Evolutionary conservation across 2,113 vertebrate species (phyloP).

Genomic region (Xiphorhynchus elegans): DNA sequence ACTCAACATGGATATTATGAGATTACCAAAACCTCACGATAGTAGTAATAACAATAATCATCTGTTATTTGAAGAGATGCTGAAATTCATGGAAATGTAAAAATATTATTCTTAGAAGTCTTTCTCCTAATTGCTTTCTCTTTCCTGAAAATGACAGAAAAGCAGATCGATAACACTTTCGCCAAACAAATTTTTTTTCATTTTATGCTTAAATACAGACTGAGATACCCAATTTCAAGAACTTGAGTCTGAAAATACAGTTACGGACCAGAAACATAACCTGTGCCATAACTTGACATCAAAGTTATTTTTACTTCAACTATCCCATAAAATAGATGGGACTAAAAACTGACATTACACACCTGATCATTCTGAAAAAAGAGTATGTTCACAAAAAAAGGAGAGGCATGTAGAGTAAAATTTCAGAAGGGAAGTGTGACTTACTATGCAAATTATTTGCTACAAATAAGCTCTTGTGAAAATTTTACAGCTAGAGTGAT

Average conservation of each 20-base stretch:
- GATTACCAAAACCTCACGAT: conserved; percentile 6
- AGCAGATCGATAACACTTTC: not conserved
- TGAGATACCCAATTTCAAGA: not conserved
- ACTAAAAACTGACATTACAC: not conserved
- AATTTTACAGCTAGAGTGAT: not conserved
- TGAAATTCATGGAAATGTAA: conserved; percentile 38
- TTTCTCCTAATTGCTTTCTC: not conserved
- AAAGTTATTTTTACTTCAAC: not conserved
- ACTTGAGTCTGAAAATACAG: not conserved
- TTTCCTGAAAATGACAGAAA: not conserved
- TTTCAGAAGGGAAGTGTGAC: not conserved
- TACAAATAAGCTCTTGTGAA: not conserved
- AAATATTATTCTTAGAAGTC: conserved; percentile 34
- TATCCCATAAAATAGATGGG: not conserved
- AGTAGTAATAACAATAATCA: conserved; percentile 7
- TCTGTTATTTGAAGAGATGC: conserved; percentile 24
- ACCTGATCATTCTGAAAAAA: not conserved
- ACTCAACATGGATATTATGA: not conserved
- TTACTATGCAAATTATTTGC: not conserved
- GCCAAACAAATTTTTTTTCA: not conserved
- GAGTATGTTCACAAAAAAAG: not conserved
- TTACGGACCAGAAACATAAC: not conserved
- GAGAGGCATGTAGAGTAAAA: not conserved
- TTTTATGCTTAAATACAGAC: not conserved
- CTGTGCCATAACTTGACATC: not conserved